These are phyloP conservation scores for Uropetala carovei DNA, from an alignment of 2,888 invertebrate species.

Conservation along the genomic window DNA sequence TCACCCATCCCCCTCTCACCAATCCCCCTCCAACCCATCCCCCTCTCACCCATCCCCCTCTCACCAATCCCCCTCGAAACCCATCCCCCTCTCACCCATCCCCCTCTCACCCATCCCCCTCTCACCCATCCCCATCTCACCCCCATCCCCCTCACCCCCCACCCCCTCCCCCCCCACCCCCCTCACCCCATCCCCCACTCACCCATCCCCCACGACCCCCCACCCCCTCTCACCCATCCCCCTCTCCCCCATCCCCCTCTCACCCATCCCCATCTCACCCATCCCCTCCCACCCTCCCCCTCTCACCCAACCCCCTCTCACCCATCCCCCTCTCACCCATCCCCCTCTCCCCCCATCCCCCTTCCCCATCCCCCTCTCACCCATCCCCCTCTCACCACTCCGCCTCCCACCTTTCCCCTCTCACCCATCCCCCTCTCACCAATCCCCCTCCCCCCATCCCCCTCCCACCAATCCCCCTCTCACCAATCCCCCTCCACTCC, in stretches of 20 bases:
- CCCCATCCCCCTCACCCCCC: too few species aligned
- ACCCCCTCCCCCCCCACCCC: slow-evolving; percentile 65
- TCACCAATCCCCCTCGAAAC: too few species aligned
- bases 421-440: background rate
- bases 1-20: too few species aligned
- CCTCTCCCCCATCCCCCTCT: too few species aligned
- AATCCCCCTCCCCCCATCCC: background rate
- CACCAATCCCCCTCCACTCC: slow-evolving; percentile 25
- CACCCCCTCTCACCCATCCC: slow-evolving; percentile 10
- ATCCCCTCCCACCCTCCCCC: background rate
- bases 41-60: too few species aligned
- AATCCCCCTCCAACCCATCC: too few species aligned
- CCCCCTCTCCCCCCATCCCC: slow-evolving; percentile 63
- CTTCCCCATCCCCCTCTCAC: slow-evolving; percentile 40
- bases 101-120: background rate
- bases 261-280: too few species aligned
- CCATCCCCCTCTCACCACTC: background rate
- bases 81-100: background rate
- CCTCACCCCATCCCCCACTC: slow-evolving; percentile 65
- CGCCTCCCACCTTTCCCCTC: background rate
- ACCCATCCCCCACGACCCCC: slow-evolving; percentile 55
- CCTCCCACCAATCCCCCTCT: background rate
- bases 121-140: background rate
- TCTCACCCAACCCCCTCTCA: slow-evolving; percentile 66
- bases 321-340: slow-evolving; percentile 50